Evolutionary conservation across 2,113 vertebrate genomes (phyloP).

Genomic region (Lampris megalopsis): DNA sequence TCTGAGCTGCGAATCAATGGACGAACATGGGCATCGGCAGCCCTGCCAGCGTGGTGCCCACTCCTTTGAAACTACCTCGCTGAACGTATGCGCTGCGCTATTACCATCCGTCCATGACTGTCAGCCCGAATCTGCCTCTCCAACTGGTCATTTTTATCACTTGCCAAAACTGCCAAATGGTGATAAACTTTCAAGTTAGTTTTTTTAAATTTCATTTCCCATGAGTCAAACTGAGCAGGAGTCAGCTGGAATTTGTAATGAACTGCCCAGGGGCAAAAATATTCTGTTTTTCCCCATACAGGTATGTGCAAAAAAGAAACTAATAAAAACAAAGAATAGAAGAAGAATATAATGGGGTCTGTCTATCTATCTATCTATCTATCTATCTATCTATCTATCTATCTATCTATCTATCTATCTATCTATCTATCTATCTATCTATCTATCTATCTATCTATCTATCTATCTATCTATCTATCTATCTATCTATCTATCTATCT

Average conservation of each 20-base stretch:
- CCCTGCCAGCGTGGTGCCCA: conserved; percentile 67
- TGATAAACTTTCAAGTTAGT: conserved; percentile 79
- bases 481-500: too few relatives aligned
- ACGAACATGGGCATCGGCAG: conserved; percentile 65
- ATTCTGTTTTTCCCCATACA: conserved; percentile 56
- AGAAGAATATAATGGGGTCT: conserved; percentile 15
- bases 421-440: too few relatives aligned
- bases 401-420: neutral
- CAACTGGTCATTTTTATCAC: conserved; percentile 81
- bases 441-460: too few relatives aligned
- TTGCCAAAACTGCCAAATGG: conserved; percentile 79
- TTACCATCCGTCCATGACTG: conserved; percentile 72
- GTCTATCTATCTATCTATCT: neutral
- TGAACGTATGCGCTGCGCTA: conserved; percentile 72
- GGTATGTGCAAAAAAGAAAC: conserved; percentile 44
- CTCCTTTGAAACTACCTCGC: conserved; percentile 76
- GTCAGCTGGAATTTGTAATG: conserved; percentile 77
- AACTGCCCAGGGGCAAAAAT: conserved; percentile 75
- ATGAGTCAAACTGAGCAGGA: conserved; percentile 66
- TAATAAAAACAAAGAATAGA: conserved; percentile 51
- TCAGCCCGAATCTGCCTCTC: conserved; percentile 73
- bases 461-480: too few relatives aligned
- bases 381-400: neutral
- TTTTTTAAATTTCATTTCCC: conserved; percentile 76
- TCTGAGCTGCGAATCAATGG: conserved; percentile 61